These are phyloP conservation scores for Diadegma fenestrale DNA, from an alignment of 2,888 invertebrate genomes.

Conservation along the genomic window DNA sequence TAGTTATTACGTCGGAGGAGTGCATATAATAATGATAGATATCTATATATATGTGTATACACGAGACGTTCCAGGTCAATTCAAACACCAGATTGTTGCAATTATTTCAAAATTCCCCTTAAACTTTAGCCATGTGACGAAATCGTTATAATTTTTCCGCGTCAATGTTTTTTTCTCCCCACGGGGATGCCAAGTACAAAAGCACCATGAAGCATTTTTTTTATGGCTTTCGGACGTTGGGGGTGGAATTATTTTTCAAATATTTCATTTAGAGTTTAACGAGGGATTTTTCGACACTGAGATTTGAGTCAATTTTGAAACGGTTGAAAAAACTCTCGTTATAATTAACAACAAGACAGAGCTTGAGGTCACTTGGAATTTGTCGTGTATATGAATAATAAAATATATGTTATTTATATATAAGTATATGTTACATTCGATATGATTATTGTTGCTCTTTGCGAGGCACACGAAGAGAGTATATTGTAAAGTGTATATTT, in stretches of 20 bases:
- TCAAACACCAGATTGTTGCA: slow-evolving; percentile 21
- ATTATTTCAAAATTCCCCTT: not conserved
- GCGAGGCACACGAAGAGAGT: slow-evolving; percentile 70
- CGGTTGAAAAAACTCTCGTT: not conserved
- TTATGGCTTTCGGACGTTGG: not conserved
- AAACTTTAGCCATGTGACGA: not conserved
- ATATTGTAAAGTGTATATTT: slow-evolving; percentile 72
- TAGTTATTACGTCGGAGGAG: slow-evolving; percentile 76
- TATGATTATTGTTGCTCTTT: slow-evolving; percentile 74
- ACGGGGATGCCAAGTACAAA: not conserved
- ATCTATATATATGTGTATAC: slow-evolving; percentile 59
- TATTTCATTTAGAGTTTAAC: too few relatives aligned
- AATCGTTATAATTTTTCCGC: not conserved
- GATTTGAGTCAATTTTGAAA: not conserved
- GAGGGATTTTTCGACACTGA: not conserved
- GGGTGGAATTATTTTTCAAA: too few relatives aligned
- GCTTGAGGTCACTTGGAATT: slow-evolving; percentile 38
- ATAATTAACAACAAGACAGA: not conserved
- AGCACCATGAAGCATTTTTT: not conserved
- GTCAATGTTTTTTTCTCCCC: not conserved
- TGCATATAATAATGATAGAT: slow-evolving; percentile 70
- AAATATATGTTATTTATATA: slow-evolving; percentile 66
- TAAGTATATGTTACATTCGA: slow-evolving; percentile 67
- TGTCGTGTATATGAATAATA: slow-evolving; percentile 22
- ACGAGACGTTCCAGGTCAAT: slow-evolving; percentile 10